Evolutionary conservation across 2,888 invertebrate genomes (phyloP), one percentile per base, ranked within the genome.

Genomic region (Drosophila tanythrix): DNA sequence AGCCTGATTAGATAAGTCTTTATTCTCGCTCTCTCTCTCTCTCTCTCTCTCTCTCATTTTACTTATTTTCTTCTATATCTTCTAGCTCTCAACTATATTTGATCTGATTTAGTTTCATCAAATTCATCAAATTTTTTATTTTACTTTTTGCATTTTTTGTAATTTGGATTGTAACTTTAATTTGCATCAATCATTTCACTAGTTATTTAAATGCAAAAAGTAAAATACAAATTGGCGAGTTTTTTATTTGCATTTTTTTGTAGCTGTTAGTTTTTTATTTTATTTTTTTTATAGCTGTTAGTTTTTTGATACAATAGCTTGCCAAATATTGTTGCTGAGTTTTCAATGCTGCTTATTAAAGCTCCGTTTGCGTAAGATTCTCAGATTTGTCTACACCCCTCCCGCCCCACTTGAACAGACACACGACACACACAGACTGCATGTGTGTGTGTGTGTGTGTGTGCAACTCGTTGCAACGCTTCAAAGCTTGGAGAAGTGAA

Each of bases 391-490:
- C 80, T 74, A 40, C 29, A 25, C 18, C 29, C 36, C n/a, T 0
- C 21, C 52, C n/a, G 11, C 35, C 31, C 1, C 15, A 18, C 13
- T 43, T 21, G 21, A 13, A 13, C 11, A 40, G 40, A 46, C 46
- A 29, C 56, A 46, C 29, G 46, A n/a, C 36, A 52, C 18, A n/a
- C 36, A 35, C 5, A 48, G 27, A 33, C 51, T 38, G 67, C 33
- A 31, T 43, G 53, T 60, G 56, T 60, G 29, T 55, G 67, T 55
- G 63, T 43, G 51, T 48, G 35, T 56, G 74, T 55, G 58, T 61
- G 68, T 79, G 75, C 69, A 79, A 57, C 69, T 59, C 76, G 60
- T 64, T 78, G 78, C 78, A 78, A 61, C 79, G 78, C 82, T 81
- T 73, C 82, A 71, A 65, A 65, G 76, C 76, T 76, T 57, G 60